These are phyloP conservation scores for Caenorhabditis virilis DNA, from an alignment of 2,888 invertebrate genomes.

Conservation along the genomic window DNA sequence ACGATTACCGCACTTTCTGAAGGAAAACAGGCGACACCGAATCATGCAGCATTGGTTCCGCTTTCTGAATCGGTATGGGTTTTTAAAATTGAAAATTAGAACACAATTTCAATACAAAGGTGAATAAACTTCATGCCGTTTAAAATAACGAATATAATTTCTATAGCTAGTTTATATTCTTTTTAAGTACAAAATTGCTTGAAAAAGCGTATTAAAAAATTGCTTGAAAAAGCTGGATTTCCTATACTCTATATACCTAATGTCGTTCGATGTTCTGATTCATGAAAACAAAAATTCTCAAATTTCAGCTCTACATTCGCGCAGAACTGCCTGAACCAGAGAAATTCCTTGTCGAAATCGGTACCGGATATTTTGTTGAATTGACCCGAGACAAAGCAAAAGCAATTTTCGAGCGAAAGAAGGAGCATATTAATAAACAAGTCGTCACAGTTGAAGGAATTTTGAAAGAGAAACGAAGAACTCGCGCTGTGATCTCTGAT, in stretches of 20 bases:
- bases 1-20: constrained; percentile 76
- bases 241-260: too few relatives aligned
- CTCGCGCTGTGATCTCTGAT: constrained; percentile 43
- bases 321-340: constrained; percentile 84
- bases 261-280: too few relatives aligned
- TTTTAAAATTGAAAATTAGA: not conserved
- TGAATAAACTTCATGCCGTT: not conserved
- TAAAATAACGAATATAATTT: too few relatives aligned
- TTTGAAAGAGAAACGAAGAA: constrained; percentile 39
- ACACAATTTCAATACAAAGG: not conserved
- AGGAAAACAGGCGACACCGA: constrained; percentile 22
- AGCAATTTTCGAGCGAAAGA: constrained; percentile 89
- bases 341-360: constrained; percentile 89
- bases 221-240: too few relatives aligned
- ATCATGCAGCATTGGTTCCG: constrained; percentile 79
- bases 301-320: constrained; percentile 86
- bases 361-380: constrained; percentile 94
- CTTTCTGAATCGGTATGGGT: constrained; percentile 84
- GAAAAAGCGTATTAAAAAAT: too few relatives aligned
- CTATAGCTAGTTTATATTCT: too few relatives aligned
- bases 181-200: too few relatives aligned
- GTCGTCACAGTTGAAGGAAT: constrained; percentile 72
- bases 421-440: constrained; percentile 87
- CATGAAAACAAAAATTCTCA: constrained; percentile 9
- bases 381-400: constrained; percentile 83